These are phyloP conservation scores for Drosophila borborema DNA, from an alignment of 2,888 invertebrate species.

Conservation along the genomic window DNA sequence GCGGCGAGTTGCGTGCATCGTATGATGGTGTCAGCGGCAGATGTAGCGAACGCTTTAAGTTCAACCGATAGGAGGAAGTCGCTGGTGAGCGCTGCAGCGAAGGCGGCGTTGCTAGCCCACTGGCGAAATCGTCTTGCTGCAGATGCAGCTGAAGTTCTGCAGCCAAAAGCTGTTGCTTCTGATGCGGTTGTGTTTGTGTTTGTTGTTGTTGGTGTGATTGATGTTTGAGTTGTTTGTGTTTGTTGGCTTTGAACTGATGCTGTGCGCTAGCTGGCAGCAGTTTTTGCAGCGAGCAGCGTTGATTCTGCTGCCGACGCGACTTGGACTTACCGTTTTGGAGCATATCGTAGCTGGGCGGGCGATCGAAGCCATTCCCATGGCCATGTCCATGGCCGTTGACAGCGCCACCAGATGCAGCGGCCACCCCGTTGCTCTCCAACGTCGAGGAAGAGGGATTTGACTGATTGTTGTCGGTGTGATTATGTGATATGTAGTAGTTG, in stretches of 20 bases:
- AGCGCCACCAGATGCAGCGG: slow-evolving; percentile 59
- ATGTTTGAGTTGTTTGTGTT: slow-evolving; percentile 77
- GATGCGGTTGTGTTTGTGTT: slow-evolving; percentile 57
- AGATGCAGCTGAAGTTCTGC: slow-evolving; percentile 66
- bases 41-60: slow-evolving; percentile 82
- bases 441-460: slow-evolving; percentile 84
- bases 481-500: slow-evolving; percentile 39
- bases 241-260: slow-evolving; percentile 80
- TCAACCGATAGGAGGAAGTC: slow-evolving; percentile 83
- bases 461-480: slow-evolving; percentile 60
- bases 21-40: slow-evolving; percentile 85
- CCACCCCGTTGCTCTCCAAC: slow-evolving; percentile 81
- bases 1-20: slow-evolving; percentile 83
- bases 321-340: slow-evolving; percentile 86
- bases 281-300: slow-evolving; percentile 83
- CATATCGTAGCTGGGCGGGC: slow-evolving; percentile 85
- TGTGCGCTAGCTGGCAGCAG: slow-evolving; percentile 81
- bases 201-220: slow-evolving; percentile 60
- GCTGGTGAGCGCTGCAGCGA: slow-evolving; percentile 78
- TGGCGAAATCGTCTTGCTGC: slow-evolving; percentile 64
- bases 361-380: slow-evolving; percentile 59
- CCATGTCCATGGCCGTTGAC: slow-evolving; percentile 61
- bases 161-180: slow-evolving; percentile 72
- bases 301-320: slow-evolving; percentile 84
- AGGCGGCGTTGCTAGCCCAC: slow-evolving; percentile 69